Evolutionary conservation across 2,113 vertebrate species (phyloP), one percentile per base, ranked within the genome.

Genomic region (Neolamprologus sp.): DNA sequence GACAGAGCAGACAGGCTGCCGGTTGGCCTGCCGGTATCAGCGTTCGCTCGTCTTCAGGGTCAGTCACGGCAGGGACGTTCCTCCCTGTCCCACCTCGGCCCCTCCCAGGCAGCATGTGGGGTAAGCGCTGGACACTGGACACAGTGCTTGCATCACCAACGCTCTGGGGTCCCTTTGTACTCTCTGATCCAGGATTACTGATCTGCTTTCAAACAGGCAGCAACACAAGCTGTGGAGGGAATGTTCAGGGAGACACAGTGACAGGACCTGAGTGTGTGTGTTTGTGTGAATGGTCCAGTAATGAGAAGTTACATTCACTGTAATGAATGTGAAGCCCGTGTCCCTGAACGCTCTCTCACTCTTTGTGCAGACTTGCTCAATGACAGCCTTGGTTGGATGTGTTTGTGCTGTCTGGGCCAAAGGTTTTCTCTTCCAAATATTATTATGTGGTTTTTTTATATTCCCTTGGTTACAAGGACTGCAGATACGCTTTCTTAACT

Each of bases 121-220:
- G 91, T 81, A 88, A 87, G 53, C 47, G 6, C 90, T 87, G 92
- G 91, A 89, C 40, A 1, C 89, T 87, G 92, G 91, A 91, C 86
- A 49, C 87, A 21, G 85, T 58, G 88, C 92, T 95, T 95, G 93
- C 92, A 95, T 94, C 95, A 95, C 93, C 83, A 85, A 81, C 85
- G 90, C 85, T 91, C 88, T 71, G 89, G 84, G 84, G 83, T 81
- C 73, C 88, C 92, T 95, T 96, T 97, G 95, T 96, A 21, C 87
- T 89, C 80, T 60, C 82, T 96, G 96, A 96, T 95, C 95, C 92
- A 63, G 96, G 96, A 96, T 96, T 96, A 96, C 83, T 86, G 94
- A 89, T 89, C 81, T 2, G 93, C 93, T 93, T 93, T 95, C 93
- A 95, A 86, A 94, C 75, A 81, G 80, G 47, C 90, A 89, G 88